phyloP scores from a whole-genome alignment of 2,888 invertebrate species.

The Cephus runcator region DNA sequence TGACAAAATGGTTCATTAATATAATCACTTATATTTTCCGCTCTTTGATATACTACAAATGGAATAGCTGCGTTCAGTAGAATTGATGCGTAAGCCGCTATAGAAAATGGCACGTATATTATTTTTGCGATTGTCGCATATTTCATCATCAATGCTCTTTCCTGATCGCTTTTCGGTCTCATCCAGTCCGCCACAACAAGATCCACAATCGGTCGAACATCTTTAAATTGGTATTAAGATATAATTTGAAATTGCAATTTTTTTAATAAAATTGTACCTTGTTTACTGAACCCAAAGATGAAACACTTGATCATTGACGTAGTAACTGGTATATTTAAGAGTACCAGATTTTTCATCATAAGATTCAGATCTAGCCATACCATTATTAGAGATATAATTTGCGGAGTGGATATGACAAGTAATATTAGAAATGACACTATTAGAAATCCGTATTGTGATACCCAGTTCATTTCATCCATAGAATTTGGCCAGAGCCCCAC shows the following conservation, averaged over 20 bases:
- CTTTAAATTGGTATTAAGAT: background rate
- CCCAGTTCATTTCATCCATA: background rate
- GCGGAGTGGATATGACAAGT: background rate
- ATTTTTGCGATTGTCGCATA: conserved; percentile 32
- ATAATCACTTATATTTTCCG: too few relatives aligned
- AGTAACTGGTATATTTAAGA: background rate
- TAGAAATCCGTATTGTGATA: background rate
- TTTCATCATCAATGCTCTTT: conserved; percentile 27
- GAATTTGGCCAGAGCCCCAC: background rate
- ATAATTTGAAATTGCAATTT: too few relatives aligned
- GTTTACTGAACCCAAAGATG: background rate
- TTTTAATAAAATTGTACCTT: conserved; percentile 1
- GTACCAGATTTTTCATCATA: background rate
- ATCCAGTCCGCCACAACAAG: conserved; percentile 25
- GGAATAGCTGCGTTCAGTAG: background rate
- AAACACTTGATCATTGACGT: background rate
- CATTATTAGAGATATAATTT: background rate
- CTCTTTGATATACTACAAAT: too few relatives aligned
- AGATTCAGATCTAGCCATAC: background rate
- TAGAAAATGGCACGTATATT: conserved; percentile 19
- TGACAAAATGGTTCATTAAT: background rate
- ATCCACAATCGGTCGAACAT: conserved; percentile 12
- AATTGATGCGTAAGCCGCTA: conserved; percentile 6
- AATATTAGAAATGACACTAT: background rate
- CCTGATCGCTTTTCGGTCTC: conserved; percentile 13